Percentiles rank a stretch among this genome's conserved stretches.
phyloP scores from a whole-genome alignment of 2,888 invertebrate species.

The Lamellibrachia satsuma region DNA sequence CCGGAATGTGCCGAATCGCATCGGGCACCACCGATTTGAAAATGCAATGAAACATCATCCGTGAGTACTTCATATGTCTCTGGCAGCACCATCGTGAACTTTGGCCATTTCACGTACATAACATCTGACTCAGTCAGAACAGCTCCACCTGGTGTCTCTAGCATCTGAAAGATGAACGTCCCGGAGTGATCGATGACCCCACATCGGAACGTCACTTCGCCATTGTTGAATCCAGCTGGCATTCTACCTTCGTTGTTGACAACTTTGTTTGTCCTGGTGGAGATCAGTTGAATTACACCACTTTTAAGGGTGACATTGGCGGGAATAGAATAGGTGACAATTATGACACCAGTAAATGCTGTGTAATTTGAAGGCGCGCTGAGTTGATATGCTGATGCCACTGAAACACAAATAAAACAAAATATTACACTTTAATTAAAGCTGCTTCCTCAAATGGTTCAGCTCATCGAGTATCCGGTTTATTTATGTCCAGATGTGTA shows the following conservation, averaged over 20 bases:
- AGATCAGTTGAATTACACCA: slow-evolving; percentile 50
- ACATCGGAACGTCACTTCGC: slow-evolving; percentile 50
- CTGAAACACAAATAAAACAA: background rate
- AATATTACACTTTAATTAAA: background rate
- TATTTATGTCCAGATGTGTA: too few species aligned
- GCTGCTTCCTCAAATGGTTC: background rate
- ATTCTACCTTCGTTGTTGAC: slow-evolving; percentile 45
- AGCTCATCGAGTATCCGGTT: too few species aligned
- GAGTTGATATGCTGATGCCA: slow-evolving; percentile 32
- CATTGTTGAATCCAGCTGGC: slow-evolving; percentile 38
- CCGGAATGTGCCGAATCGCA: slow-evolving; percentile 24
- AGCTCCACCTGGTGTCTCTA: slow-evolving; percentile 35
- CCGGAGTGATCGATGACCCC: slow-evolving; percentile 58
- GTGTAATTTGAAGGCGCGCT: slow-evolving; percentile 48
- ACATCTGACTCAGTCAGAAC: slow-evolving; percentile 25
- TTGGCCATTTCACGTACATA: slow-evolving; percentile 30
- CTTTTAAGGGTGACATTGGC: slow-evolving; percentile 49
- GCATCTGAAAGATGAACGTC: slow-evolving; percentile 47
- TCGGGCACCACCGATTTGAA: slow-evolving; percentile 20
- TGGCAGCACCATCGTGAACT: slow-evolving; percentile 25
- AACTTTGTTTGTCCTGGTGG: slow-evolving; percentile 28
- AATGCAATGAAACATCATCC: slow-evolving; percentile 26
- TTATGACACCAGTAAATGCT: slow-evolving; percentile 54
- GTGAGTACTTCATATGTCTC: slow-evolving; percentile 25
- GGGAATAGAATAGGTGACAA: slow-evolving; percentile 51